Evolutionary conservation across 64 coral and sea anemone species (phyloP).

Genomic region (Catalaphyllia jardinei): DNA sequence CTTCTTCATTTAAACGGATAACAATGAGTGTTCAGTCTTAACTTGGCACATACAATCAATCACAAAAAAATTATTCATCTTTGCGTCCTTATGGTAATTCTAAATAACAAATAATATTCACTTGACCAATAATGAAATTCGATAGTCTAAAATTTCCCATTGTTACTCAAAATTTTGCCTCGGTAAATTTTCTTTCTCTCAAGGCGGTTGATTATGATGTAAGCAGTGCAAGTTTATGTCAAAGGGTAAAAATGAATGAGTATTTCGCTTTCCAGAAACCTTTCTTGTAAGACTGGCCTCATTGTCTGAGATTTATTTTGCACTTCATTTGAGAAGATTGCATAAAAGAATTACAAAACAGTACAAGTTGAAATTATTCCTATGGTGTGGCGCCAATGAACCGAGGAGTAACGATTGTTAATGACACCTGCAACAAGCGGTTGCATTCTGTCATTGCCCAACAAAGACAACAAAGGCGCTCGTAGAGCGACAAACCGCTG

Average conservation of each 20-base stretch:
- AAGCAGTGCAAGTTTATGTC: not conserved
- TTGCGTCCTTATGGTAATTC: not conserved
- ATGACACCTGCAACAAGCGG: not conserved
- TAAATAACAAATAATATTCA: not conserved
- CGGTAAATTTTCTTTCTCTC: not conserved
- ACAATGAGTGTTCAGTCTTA: not conserved
- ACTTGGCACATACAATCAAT: not conserved
- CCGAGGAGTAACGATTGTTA: no score
- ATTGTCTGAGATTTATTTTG: not conserved
- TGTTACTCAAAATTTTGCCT: not conserved
- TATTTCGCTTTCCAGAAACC: not conserved
- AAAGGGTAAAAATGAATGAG: not conserved
- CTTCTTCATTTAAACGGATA: no score
- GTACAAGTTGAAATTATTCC: not conserved
- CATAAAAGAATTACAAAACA: not conserved
- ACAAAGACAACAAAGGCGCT: not conserved
- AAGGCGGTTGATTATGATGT: not conserved
- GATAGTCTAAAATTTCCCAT: not conserved
- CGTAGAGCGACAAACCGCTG: constrained; percentile 6
- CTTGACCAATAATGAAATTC: not conserved
- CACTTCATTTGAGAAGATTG: not conserved
- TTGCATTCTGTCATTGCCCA: not conserved
- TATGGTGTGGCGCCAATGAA: not conserved
- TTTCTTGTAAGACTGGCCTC: not conserved
- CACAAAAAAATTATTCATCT: not conserved